Evolutionary conservation across 1,140 invertebrate genomes (phyloP), one percentile per base, ranked within the genome.

Genomic region (Lucilia cuprina): DNA sequence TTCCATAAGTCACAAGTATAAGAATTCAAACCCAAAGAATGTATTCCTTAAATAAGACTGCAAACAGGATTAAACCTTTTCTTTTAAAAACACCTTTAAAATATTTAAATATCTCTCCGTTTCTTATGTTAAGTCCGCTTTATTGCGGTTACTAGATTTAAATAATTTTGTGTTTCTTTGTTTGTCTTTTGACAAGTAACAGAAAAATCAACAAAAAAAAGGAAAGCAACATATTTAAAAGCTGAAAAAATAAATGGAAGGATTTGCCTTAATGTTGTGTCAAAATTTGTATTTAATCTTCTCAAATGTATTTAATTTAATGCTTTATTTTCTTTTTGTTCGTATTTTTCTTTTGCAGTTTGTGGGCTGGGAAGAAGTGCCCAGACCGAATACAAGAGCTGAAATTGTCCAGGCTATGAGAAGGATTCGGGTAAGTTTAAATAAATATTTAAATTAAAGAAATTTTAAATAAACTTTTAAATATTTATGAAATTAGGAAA

Each of bases 331-430:
- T 82, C 35, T 86, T 85, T 86, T 88, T 89, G n/a, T n/a, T n/a
- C n/a, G 90, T 86, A 9, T 70, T 8, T 86, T 88, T 92, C 92
- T 92, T 88, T 94, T 96, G 82, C 94, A 99, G 98, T 98, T 98
- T 92, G 99, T 99, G 91, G 98, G 98, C 84, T 98, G 96, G 65
- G 94, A 99, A 94, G 98, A 99, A 91, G 97, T 99, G 86, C 97
- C 97, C 17, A 93, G 98, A 88, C 98, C 98, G 9, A 97, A 96
- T 83, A 99, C 96, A 91, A 94, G 98, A 87, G 95, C 99, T 86
- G 98, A 99, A 93, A 99, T 99, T 91, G 98, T 99, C 74, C 97
- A 98, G 82, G 98, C 98, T 83, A 99, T 99, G 98, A 95, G 98
- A 85, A 94, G 98, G 90, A 98, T 99, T 91, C 94, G 98, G 89